Conservation (phyloP, 2,113 vertebrate genomes). For the Eonycteris spelaea region DNA sequence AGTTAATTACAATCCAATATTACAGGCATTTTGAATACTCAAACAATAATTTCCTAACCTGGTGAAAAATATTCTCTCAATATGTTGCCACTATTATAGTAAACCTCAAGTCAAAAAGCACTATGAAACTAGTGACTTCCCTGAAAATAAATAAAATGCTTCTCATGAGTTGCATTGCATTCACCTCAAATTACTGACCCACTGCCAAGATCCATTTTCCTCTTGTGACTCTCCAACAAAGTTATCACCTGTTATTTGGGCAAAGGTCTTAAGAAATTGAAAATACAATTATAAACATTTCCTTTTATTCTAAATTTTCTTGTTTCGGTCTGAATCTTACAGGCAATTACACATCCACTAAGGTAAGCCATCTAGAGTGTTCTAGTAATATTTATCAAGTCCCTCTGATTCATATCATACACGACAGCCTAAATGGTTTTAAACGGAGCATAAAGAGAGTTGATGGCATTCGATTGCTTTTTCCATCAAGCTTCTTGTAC, state of each 20-base stretch:
- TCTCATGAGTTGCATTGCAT: background rate
- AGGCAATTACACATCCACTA: constrained; percentile 34
- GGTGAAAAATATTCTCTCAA: background rate
- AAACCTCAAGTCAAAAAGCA: constrained; percentile 20
- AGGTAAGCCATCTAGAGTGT: constrained; percentile 50
- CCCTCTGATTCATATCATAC: constrained; percentile 25
- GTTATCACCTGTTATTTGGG: constrained; percentile 40
- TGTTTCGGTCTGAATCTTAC: constrained; percentile 62
- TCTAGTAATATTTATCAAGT: constrained; percentile 49
- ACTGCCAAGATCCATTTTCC: constrained; percentile 32
- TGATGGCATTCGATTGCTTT: constrained; percentile 62
- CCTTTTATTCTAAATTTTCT: constrained; percentile 44
- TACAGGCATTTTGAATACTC: background rate
- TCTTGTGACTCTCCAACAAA: background rate
- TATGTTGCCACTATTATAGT: background rate
- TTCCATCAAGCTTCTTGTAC: constrained; percentile 61
- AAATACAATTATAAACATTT: constrained; percentile 24
- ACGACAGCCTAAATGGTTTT: constrained; percentile 37
- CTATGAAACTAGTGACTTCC: background rate
- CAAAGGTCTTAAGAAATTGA: constrained; percentile 8
- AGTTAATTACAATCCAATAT: background rate
- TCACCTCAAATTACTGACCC: constrained; percentile 39
- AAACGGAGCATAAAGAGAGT: constrained; percentile 60
- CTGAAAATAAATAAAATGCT: background rate
- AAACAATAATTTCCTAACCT: background rate